Evolutionary conservation across 2,888 invertebrate species (phyloP).

Genomic region (Drosophila merina): DNA sequence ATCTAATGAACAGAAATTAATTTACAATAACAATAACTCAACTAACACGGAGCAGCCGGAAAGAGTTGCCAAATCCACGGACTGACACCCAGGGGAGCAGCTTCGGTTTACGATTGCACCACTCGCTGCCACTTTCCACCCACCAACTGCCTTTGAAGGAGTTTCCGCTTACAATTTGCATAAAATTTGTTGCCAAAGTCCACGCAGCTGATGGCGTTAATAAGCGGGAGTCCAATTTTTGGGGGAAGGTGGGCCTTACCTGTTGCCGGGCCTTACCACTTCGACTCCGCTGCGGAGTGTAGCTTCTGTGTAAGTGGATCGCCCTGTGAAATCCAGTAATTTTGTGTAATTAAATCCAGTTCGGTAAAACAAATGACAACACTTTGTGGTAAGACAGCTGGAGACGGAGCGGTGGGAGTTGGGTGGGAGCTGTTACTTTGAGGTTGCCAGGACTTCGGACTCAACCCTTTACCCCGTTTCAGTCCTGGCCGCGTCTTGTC

Average conservation of each 20-base stretch:
- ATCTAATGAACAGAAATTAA: conserved; percentile 82
- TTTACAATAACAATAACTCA: conserved; percentile 82
- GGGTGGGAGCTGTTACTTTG: conserved; percentile 32
- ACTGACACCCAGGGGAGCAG: conserved; percentile 41
- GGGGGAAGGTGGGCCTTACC: conserved; percentile 57
- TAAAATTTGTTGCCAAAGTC: conserved; percentile 80
- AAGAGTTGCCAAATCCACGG: conserved; percentile 46
- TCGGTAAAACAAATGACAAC: conserved; percentile 71
- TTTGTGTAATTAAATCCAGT: conserved; percentile 84
- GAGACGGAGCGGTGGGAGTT: conserved; percentile 5
- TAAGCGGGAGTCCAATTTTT: conserved; percentile 57
- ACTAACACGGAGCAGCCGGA: conserved; percentile 67
- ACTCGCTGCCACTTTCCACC: conserved; percentile 25
- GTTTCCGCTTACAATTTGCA: conserved; percentile 84
- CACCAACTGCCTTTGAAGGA: conserved; percentile 68
- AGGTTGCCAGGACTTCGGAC: conserved; percentile 52
- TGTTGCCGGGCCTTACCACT: conserved; percentile 60
- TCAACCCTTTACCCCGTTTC: conserved; percentile 45
- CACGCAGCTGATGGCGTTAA: conserved; percentile 72
- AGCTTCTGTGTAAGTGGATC: conserved; percentile 76
- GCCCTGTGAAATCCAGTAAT: conserved; percentile 82
- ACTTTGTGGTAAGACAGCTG: conserved; percentile 52
- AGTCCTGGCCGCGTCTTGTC: conserved; percentile 62
- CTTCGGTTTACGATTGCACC: conserved; percentile 50
- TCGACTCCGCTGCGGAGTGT: conserved; percentile 18